phyloP scores from a whole-genome alignment of 2,888 invertebrate species.

The Bedellia somnulentella region DNA sequence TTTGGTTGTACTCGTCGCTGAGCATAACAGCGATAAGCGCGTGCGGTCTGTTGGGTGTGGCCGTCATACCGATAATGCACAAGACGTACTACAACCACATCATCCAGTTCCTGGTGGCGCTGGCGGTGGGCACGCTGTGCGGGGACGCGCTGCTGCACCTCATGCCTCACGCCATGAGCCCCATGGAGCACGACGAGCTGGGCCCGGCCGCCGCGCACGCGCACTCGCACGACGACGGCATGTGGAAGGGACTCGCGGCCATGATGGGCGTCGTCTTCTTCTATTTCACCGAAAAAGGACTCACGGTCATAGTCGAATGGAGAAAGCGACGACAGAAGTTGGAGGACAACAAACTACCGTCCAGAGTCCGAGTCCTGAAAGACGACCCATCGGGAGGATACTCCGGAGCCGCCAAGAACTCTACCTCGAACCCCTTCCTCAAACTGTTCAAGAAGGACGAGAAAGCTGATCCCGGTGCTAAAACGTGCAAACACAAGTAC shows the following conservation, averaged over 20 bases:
- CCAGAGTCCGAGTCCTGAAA: conserved; percentile 73
- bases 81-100: conserved; percentile 85
- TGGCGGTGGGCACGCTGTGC: conserved; percentile 89
- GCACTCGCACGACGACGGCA: conserved; percentile 66
- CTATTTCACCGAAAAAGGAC: conserved; percentile 81
- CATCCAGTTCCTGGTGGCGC: conserved; percentile 87
- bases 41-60: conserved; percentile 84
- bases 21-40: conserved; percentile 85
- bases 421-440: conserved; percentile 29
- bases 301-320: conserved; percentile 81
- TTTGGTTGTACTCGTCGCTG: conserved; percentile 82
- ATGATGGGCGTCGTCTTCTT: conserved; percentile 84
- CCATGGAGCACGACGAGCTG: conserved; percentile 17
- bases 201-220: conserved; percentile 15
- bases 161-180: conserved; percentile 78
- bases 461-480: conserved; percentile 52
- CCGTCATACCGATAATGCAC: conserved; percentile 90
- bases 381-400: conserved; percentile 60
- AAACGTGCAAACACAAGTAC: conserved; percentile 84
- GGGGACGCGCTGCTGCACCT: conserved; percentile 92
- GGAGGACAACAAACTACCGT: conserved; percentile 65
- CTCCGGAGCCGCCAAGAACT: conserved; percentile 31
- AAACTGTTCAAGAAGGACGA: conserved; percentile 48
- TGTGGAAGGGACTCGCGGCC: conserved; percentile 85
- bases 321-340: conserved; percentile 72